A percentile compares a stretch with the other conserved stretches of the same genome.
phyloP scores from a whole-genome alignment of 2,113 vertebrate genomes.

The Sylvia atricapilla region DNA sequence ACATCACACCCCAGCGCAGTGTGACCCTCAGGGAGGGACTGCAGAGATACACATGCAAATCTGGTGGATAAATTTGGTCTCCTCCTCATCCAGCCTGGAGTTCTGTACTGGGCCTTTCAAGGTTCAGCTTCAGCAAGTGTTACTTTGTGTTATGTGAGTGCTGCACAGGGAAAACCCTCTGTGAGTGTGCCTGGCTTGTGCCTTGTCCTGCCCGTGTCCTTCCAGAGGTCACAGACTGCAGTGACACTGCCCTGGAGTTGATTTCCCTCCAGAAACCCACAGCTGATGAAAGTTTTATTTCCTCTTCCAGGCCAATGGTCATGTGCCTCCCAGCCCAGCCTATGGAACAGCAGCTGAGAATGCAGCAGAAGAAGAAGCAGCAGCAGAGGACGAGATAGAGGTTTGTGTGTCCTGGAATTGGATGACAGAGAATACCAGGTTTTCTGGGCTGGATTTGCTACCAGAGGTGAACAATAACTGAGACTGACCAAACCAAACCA shows the following conservation, averaged over 20 bases:
- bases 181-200: neutral
- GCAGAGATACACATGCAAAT: accelerated
- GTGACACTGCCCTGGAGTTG: neutral
- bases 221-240: neutral
- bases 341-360: conserved; percentile 52
- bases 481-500: neutral
- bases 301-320: conserved; percentile 68
- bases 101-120: neutral
- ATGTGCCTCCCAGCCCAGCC: conserved; percentile 63
- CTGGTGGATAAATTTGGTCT: neutral
- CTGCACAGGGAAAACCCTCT: neutral
- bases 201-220: neutral
- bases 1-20: neutral
- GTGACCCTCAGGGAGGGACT: neutral
- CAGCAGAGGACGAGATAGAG: conserved; percentile 77
- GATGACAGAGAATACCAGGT: neutral
- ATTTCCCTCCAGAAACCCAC: neutral
- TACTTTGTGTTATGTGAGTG: neutral
- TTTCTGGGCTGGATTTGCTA: neutral
- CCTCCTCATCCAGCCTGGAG: neutral
- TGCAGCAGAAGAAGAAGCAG: conserved; percentile 61
- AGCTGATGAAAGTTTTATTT: neutral
- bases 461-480: neutral
- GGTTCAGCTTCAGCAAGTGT: neutral
- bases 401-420: conserved; percentile 54